A percentile compares a stretch with the other conserved stretches of the same genome.
Evolutionary conservation across 2,888 invertebrate genomes (phyloP).

Genomic region (Pteria penguin): DNA sequence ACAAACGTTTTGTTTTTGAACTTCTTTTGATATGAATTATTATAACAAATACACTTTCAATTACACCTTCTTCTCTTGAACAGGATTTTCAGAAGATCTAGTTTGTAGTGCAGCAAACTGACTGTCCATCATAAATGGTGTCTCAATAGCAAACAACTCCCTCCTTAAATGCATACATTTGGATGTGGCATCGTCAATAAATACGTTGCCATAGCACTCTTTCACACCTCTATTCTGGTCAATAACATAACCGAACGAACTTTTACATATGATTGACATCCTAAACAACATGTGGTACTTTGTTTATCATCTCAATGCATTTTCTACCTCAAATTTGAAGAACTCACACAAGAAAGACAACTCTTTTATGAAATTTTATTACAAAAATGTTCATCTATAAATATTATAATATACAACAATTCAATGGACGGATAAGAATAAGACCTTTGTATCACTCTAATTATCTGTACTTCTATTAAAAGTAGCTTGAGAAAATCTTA

Average conservation of each 20-base stretch:
- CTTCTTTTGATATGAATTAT: no score
- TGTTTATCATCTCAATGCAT: neutral
- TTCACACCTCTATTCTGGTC: slow-evolving; percentile 17
- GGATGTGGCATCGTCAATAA: neutral
- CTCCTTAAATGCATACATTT: slow-evolving; percentile 1
- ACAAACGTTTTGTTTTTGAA: no score
- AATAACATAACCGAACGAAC: slow-evolving; percentile 19
- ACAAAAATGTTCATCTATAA: no score
- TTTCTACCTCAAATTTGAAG: no score
- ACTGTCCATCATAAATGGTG: slow-evolving; percentile 42
- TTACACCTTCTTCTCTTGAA: neutral
- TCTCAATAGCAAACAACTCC: slow-evolving; percentile 31
- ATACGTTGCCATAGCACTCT: neutral
- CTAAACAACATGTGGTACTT: no score
- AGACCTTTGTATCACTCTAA: no score
- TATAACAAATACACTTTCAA: neutral
- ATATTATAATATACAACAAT: no score
- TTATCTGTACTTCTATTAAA: no score
- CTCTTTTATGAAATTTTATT: neutral
- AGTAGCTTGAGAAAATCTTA: no score
- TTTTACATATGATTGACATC: slow-evolving; percentile 28
- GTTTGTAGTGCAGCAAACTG: slow-evolving; percentile 15
- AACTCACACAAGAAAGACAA: slow-evolving; percentile 1
- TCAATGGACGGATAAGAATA: no score
- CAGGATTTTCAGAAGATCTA: no score